These are phyloP conservation scores for Orius insidiosus DNA, from an alignment of 1,140 invertebrate genomes.

Conservation along the genomic window DNA sequence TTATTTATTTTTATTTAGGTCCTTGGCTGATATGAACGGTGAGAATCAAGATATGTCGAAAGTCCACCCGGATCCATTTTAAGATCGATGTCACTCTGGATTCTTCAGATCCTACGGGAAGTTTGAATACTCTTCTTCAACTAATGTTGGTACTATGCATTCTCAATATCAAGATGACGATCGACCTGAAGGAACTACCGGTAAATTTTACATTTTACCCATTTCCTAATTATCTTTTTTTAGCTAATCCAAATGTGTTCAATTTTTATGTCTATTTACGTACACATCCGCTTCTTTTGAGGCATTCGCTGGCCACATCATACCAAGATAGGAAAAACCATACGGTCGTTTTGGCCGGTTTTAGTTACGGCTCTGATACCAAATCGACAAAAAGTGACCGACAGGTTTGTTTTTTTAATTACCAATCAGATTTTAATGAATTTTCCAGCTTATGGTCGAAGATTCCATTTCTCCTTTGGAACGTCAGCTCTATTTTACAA, in stretches of 20 bases:
- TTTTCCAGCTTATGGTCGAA: conserved; percentile 40
- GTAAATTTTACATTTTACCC: conserved; percentile 11
- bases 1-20: too few relatives aligned
- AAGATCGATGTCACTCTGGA: conserved; percentile 94
- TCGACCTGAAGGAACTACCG: conserved; percentile 28
- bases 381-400: conserved; percentile 34
- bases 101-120: conserved; percentile 80
- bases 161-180: conserved; percentile 52
- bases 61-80: conserved; percentile 91
- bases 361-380: conserved; percentile 39
- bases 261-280: conserved; percentile 97
- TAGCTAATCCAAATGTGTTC: conserved; percentile 84
- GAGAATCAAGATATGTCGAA: conserved; percentile 48
- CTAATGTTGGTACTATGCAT: conserved; percentile 64
- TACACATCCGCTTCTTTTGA: conserved; percentile 84
- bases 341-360: conserved; percentile 43
- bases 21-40: conserved; percentile 43
- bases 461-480: conserved; percentile 81
- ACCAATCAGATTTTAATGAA: background rate
- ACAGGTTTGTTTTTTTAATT: conserved; percentile 24
- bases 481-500: conserved; percentile 90
- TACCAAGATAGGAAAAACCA: conserved; percentile 44
- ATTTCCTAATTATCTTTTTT: conserved; percentile 19
- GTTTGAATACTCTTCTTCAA: conserved; percentile 78
- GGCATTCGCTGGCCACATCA: conserved; percentile 52